A percentile compares a stretch with the other conserved stretches of the same genome.
Evolutionary conservation across 2,797 vertebrate species (phyloP).

Genomic region (Ctenochaetus hawaiiensis): DNA sequence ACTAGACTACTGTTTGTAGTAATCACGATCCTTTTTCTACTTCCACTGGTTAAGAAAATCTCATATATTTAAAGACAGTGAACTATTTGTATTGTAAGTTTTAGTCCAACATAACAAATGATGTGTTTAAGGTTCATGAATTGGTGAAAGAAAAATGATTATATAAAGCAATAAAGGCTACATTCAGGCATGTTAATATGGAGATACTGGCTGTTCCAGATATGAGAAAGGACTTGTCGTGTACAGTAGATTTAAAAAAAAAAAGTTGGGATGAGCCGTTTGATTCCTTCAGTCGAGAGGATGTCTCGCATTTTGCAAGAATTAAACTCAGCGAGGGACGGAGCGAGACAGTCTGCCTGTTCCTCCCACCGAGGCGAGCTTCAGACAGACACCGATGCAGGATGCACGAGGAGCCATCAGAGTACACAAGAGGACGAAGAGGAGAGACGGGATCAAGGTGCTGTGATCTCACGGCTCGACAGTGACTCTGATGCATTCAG

Average conservation of each 20-base stretch:
- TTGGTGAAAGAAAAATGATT: neutral
- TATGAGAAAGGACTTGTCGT: conserved; percentile 24
- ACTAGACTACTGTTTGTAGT: conserved; percentile 10
- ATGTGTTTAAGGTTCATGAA: neutral
- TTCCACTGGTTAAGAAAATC: neutral
- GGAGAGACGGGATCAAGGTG: conserved; percentile 63
- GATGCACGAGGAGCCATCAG: conserved; percentile 65
- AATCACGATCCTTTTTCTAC: neutral
- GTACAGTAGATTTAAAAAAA: conserved; percentile 4
- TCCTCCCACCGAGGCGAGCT: conserved; percentile 55
- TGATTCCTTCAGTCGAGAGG: conserved; percentile 37
- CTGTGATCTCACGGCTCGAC: conserved; percentile 69
- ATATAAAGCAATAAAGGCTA: neutral
- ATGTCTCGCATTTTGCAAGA: conserved; percentile 43
- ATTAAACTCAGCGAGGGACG: conserved; percentile 43
- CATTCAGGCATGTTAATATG: conserved; percentile 1
- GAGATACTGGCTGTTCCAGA: neutral
- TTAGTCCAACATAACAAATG: neutral
- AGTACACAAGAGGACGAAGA: conserved; percentile 39
- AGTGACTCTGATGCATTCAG: conserved; percentile 61
- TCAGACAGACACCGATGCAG: conserved; percentile 44
- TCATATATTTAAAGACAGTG: conserved; percentile 14
- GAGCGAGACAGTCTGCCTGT: conserved; percentile 38
- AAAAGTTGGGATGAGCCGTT: conserved; percentile 27
- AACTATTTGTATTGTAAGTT: neutral